phyloP scores from a whole-genome alignment of 2,113 vertebrate genomes.

The Psittacus erithacus region DNA sequence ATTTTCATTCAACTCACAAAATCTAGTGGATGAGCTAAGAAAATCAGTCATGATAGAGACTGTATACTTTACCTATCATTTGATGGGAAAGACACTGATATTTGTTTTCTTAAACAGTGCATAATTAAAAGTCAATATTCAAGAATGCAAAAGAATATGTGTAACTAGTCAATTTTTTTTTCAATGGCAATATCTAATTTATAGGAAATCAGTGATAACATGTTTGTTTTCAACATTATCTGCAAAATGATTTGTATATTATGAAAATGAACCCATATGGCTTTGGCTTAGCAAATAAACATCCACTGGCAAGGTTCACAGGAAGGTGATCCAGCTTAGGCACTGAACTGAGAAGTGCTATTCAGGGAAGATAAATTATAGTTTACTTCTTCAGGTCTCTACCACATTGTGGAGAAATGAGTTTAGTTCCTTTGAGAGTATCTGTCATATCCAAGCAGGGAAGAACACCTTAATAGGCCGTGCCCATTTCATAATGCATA shows the following conservation, averaged over 20 bases:
- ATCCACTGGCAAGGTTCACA: slow-evolving; percentile 78
- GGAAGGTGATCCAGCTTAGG: slow-evolving; percentile 76
- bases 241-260: slow-evolving; percentile 64
- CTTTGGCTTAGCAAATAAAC: slow-evolving; percentile 69
- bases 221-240: slow-evolving; percentile 68
- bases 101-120: slow-evolving; percentile 74
- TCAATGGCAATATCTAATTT: slow-evolving; percentile 61
- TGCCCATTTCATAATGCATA: slow-evolving; percentile 64
- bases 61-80: slow-evolving; percentile 14
- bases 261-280: slow-evolving; percentile 69
- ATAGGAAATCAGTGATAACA: slow-evolving; percentile 66
- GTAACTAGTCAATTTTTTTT: slow-evolving; percentile 46
- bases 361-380: slow-evolving; percentile 75
- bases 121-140: slow-evolving; percentile 80
- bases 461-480: slow-evolving; percentile 69
- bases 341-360: slow-evolving; percentile 50
- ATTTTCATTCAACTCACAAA: slow-evolving; percentile 52
- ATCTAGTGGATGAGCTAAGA: background rate
- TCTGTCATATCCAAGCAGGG: slow-evolving; percentile 79
- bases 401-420: slow-evolving; percentile 80
- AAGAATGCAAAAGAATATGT: slow-evolving; percentile 61
- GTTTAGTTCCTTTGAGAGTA: slow-evolving; percentile 80
- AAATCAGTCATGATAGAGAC: slow-evolving; percentile 4
- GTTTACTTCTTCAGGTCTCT: slow-evolving; percentile 73
- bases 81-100: slow-evolving; percentile 51